Conservation (phyloP, 2,888 invertebrate genomes). For the Teleiodes luculella region DNA sequence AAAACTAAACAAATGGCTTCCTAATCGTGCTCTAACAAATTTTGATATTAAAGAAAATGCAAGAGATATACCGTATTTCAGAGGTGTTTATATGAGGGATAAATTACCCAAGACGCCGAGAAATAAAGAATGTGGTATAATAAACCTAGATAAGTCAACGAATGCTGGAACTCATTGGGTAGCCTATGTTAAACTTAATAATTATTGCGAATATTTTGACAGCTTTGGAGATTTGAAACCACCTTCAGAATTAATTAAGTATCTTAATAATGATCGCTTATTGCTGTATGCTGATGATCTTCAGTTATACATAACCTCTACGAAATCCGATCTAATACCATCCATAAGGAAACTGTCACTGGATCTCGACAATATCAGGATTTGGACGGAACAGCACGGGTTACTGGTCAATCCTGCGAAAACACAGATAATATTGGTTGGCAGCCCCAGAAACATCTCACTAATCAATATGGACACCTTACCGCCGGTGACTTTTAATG, state of each 20-base stretch:
- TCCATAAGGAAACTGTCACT: no score
- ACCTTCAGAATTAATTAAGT: conserved; percentile 27
- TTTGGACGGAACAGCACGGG: no score
- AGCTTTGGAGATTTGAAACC: conserved; percentile 43
- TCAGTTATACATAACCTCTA: no score
- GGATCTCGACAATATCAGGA: no score
- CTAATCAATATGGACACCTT: no score
- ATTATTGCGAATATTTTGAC: conserved; percentile 40
- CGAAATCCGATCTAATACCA: no score
- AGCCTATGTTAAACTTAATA: conserved; percentile 36
- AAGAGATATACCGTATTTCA: conserved; percentile 22
- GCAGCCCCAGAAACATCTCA: no score
- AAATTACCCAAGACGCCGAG: conserved; percentile 26
- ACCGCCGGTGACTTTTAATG: no score
- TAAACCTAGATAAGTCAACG: conserved; percentile 23
- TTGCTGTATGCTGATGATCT: no score
- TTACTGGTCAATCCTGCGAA: no score
- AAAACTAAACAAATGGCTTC: conserved; percentile 27
- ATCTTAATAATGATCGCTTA: conserved; percentile 5
- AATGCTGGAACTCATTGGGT: conserved; percentile 44
- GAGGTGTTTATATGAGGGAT: conserved; percentile 26
- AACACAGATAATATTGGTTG: no score
- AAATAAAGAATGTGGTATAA: conserved; percentile 14
- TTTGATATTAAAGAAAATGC: conserved; percentile 11
- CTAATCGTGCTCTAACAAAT: conserved; percentile 9